Evolutionary conservation across 2,888 invertebrate genomes (phyloP), one percentile per base, ranked within the genome.

Genomic region (Hemithea aestivaria): DNA sequence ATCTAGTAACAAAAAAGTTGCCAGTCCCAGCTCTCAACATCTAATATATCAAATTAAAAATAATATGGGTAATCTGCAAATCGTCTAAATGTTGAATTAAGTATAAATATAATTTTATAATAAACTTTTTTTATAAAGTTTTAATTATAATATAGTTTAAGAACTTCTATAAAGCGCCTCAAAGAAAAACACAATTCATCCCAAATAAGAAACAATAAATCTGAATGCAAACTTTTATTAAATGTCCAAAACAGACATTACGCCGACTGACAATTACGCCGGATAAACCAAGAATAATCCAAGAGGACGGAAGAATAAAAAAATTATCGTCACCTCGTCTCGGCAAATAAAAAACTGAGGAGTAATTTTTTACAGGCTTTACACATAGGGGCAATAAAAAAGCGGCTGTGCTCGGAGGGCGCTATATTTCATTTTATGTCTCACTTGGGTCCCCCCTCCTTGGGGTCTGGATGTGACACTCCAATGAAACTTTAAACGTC

Each of bases 301-400:
- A 59, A 48, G 63, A 63, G 65, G 65, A 59, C 61, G 56, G 59
- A 51, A 43, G 54, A 58, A 66, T 73, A 70, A 73, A 56, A 73
- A 73, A 71, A 73, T 64, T 69, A 78, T 73, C 73, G 73, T 73
- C 73, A 69, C 73, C 66, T 68, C 66, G 54, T 65, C 56, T 61
- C 58, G 20, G 61, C 48, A 54, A 52, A 58, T 70, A 73, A 72
- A 73, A 74, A 77, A 69, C 74, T 74, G 61, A 66, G 64, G 73
- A 73, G 77, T 42, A 42, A 42, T 42, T 42, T 42, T 83, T 81
- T 74, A 77, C 80, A 75, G 75, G 75, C 73, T 70, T 73, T 77
- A 78, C 78, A 79, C 80, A 80, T 73, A 68, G 73, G 72, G 63
- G 74, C 73, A 79, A 80, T 84, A 83, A 83, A 82, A 78, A 68